These are phyloP conservation scores for Diadophis punctatus DNA, from an alignment of 2,113 vertebrate species.

Conservation along the genomic window DNA sequence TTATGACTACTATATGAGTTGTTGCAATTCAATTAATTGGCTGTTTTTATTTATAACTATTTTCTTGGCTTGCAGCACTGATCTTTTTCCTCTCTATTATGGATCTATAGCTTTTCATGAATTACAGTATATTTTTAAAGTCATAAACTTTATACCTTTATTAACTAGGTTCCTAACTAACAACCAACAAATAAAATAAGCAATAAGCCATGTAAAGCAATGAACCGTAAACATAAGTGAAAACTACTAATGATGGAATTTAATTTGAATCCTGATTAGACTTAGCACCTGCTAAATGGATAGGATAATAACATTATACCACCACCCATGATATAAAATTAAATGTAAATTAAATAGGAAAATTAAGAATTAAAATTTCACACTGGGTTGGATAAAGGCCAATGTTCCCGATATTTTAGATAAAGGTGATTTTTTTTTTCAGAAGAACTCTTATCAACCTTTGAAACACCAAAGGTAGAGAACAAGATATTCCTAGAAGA, in stretches of 20 bases:
- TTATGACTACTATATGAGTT: neutral
- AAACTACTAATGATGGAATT: neutral
- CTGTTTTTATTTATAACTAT: neutral
- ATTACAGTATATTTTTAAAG: neutral
- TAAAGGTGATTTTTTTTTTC: neutral
- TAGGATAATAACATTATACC: neutral
- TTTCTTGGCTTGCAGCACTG: neutral
- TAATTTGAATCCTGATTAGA: neutral
- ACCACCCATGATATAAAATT: neutral
- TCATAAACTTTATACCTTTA: neutral
- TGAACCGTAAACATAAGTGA: neutral
- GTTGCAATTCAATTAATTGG: neutral
- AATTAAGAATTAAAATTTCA: neutral
- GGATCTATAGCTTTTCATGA: neutral
- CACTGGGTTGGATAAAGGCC: neutral
- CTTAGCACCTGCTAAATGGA: neutral
- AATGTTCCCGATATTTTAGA: neutral
- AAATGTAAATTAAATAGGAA: neutral
- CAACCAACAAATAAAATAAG: neutral
- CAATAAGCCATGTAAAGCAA: neutral
- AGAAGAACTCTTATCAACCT: neutral
- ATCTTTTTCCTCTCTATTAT: neutral
- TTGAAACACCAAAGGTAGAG: neutral
- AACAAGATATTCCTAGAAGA: slow-evolving; percentile 5
- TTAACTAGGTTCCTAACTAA: neutral